Percentiles rank a stretch among this genome's conserved stretches.
Conservation (phyloP, 2,888 invertebrate genomes). For the Macaria notata region DNA sequence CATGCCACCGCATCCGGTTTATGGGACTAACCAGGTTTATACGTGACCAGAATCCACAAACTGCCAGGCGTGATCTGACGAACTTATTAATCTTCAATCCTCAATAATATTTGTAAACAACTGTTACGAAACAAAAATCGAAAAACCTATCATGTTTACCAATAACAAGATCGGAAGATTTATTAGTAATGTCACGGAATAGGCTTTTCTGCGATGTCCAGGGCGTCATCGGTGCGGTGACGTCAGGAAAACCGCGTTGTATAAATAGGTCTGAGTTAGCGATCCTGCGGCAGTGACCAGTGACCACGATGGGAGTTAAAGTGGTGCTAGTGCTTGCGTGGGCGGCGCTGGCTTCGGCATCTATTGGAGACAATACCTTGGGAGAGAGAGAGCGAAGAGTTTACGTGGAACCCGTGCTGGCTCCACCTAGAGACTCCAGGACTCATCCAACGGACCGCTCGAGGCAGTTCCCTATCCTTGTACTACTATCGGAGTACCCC, state of each 20-base stretch:
- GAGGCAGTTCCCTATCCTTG: constrained; percentile 70
- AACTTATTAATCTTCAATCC: constrained; percentile 20
- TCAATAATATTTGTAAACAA: not conserved
- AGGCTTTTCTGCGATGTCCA: constrained; percentile 52
- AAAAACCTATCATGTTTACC: not conserved
- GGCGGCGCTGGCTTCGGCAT: constrained; percentile 49
- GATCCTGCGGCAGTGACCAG: constrained; percentile 60
- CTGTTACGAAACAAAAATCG: not conserved
- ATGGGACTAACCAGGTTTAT: constrained; percentile 63
- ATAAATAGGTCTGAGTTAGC: constrained; percentile 71
- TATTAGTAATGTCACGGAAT: constrained; percentile 51
- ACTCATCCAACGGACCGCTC: constrained; percentile 61
- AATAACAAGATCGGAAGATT: constrained; percentile 4
- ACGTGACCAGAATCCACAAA: constrained; percentile 60
- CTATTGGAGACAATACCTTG: constrained; percentile 61
- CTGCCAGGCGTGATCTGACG: constrained; percentile 48
- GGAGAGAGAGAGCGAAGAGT: constrained; percentile 63
- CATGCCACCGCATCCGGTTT: constrained; percentile 56
- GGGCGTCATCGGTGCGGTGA: constrained; percentile 42
- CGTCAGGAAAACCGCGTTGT: constrained; percentile 65
- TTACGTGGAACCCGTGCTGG: constrained; percentile 68
- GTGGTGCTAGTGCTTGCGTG: constrained; percentile 57
- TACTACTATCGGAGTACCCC: constrained; percentile 58
- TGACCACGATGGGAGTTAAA: constrained; percentile 66
- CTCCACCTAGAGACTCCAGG: constrained; percentile 66